Evolutionary conservation across 2,888 invertebrate species (phyloP).

Genomic region (Seira ritae): DNA sequence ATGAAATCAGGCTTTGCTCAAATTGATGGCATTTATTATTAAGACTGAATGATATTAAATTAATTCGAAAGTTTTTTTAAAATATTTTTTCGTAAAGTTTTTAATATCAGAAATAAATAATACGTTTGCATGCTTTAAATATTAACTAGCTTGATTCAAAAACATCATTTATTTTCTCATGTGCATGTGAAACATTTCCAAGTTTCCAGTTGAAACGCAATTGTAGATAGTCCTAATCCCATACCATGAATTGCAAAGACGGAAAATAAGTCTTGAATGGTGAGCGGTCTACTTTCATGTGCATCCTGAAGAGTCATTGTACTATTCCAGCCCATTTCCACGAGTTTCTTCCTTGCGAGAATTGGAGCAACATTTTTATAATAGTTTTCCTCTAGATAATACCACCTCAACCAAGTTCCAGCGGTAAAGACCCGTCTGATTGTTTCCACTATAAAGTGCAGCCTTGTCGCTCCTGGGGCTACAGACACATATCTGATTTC

Average conservation of each 20-base stretch:
- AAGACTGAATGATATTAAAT: no score
- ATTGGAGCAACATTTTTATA: conserved; percentile 48
- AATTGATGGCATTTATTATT: no score
- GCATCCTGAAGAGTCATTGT: background rate
- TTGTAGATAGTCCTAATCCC: background rate
- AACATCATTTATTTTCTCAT: no score
- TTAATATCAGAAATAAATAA: no score
- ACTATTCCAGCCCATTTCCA: background rate
- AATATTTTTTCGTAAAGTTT: no score
- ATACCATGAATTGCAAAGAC: conserved; percentile 31
- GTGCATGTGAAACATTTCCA: no score
- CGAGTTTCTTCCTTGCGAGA: conserved; percentile 9
- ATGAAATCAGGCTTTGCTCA: no score
- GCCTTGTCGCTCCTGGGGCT: conserved; percentile 42
- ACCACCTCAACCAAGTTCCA: conserved; percentile 54
- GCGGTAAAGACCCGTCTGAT: conserved; percentile 36
- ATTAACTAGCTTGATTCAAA: no score
- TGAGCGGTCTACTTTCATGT: conserved; percentile 13
- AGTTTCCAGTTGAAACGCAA: no score
- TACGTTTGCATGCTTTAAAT: no score
- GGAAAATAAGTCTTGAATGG: conserved; percentile 23
- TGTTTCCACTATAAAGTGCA: conserved; percentile 46
- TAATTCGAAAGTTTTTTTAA: no score
- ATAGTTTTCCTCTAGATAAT: conserved; percentile 53
- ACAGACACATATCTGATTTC: conserved; percentile 53